phyloP scores from a whole-genome alignment of 1,140 invertebrate genomes.

The Leptopilina boulardi region DNA sequence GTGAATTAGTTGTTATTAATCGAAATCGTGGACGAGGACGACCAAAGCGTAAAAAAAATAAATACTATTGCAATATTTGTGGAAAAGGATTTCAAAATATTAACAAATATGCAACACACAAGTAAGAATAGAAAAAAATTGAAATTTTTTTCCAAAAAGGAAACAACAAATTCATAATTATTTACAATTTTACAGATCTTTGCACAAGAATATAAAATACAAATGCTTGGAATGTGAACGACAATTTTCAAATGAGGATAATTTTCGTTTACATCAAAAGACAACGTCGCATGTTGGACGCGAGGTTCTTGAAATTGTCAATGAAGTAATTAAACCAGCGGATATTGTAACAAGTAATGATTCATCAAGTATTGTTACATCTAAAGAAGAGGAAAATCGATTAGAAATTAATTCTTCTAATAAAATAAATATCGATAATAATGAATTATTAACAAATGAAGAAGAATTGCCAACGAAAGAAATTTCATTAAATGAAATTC shows the following conservation, averaged over 20 bases:
- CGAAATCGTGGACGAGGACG: slow-evolving; percentile 77
- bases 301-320: slow-evolving; percentile 61
- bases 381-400: not conserved
- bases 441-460: not conserved
- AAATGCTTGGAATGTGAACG: slow-evolving; percentile 76
- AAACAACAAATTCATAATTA: not conserved
- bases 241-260: slow-evolving; percentile 72
- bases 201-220: slow-evolving; percentile 75
- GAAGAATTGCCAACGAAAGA: no score
- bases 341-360: not conserved
- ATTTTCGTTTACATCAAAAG: slow-evolving; percentile 76
- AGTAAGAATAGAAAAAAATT: slow-evolving; percentile 55
- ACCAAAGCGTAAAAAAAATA: slow-evolving; percentile 73
- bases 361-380: not conserved
- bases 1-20: slow-evolving; percentile 80
- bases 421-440: not conserved
- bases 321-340: slow-evolving; percentile 33
- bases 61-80: slow-evolving; percentile 77
- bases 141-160: no score
- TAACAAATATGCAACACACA: slow-evolving; percentile 74
- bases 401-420: not conserved
- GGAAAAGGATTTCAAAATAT: slow-evolving; percentile 76
- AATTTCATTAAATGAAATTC: not conserved
- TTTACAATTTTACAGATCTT: slow-evolving; percentile 56
- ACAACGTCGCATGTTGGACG: slow-evolving; percentile 74